Percentiles rank a stretch among this genome's conserved stretches.
Conservation (phyloP, 2,797 vertebrate species). For the Morus bassanus region DNA sequence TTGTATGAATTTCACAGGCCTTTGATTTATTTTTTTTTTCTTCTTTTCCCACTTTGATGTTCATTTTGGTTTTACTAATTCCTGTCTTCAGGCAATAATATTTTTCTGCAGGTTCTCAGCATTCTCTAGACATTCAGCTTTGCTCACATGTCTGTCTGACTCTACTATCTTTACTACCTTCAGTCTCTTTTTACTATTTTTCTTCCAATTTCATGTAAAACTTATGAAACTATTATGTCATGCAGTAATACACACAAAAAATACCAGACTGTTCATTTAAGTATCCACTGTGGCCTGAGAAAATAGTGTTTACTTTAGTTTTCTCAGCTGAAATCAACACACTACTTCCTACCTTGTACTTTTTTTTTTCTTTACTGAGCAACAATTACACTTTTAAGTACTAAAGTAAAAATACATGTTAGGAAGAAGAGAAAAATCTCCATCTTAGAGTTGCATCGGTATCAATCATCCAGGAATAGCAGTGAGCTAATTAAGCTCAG, state of each 20-base stretch:
- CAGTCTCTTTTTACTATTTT: background rate
- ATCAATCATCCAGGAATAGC: constrained; percentile 44
- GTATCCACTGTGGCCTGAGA: background rate
- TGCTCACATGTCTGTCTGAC: background rate
- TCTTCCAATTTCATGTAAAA: background rate
- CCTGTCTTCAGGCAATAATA: background rate
- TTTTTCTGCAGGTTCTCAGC: background rate
- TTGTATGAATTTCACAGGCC: background rate
- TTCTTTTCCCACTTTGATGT: background rate
- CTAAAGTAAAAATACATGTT: background rate
- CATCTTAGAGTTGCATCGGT: constrained; percentile 8
- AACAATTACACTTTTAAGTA: background rate
- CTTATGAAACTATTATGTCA: background rate
- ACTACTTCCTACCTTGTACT: background rate
- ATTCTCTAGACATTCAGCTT: constrained; percentile 1
- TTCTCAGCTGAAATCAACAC: background rate
- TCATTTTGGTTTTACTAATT: constrained; percentile 29
- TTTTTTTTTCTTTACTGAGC: background rate
- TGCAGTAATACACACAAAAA: background rate
- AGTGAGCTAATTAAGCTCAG: constrained; percentile 59
- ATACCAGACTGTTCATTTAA: background rate
- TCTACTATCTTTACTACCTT: background rate
- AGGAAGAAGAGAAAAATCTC: background rate
- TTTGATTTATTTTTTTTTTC: background rate
- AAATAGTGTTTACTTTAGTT: background rate